phyloP scores from a whole-genome alignment of 2,797 vertebrate genomes.

The Notamacropus eugenii region DNA sequence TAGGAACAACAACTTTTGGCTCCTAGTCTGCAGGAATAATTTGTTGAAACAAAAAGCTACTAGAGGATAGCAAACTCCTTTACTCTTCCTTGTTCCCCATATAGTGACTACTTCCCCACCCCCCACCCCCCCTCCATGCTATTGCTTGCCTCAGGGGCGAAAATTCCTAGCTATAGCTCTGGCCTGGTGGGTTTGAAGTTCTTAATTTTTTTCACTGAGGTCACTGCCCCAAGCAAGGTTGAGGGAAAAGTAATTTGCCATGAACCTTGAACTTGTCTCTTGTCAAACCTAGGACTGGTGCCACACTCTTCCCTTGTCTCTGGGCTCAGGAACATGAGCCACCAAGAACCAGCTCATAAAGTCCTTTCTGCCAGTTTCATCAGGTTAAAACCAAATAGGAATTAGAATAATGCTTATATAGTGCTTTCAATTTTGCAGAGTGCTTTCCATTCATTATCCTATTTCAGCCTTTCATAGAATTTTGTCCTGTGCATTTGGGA shows the following conservation, averaged over 20 bases:
- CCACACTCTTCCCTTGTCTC: not conserved
- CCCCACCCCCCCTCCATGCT: not conserved
- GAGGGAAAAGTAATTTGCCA: not conserved
- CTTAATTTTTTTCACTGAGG: not conserved
- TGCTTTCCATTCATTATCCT: not conserved
- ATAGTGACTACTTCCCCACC: not conserved
- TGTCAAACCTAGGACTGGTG: too few relatives aligned
- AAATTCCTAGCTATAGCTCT: not conserved
- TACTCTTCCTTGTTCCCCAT: not conserved
- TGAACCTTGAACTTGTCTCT: too few relatives aligned
- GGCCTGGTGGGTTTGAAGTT: not conserved
- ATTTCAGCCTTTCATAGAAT: not conserved
- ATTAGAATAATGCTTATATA: not conserved
- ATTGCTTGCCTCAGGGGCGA: not conserved
- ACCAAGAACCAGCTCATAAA: not conserved
- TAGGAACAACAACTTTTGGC: not conserved
- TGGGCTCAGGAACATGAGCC: not conserved
- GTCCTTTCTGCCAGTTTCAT: not conserved
- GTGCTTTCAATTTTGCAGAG: not conserved
- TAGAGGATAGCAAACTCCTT: not conserved
- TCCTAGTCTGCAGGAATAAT: not conserved
- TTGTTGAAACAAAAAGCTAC: not conserved
- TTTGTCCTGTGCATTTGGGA: not conserved
- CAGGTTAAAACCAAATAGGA: not conserved
- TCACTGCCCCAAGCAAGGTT: not conserved